These are phyloP conservation scores for Mythimna impura DNA, from an alignment of 2,888 invertebrate species.

Conservation along the genomic window DNA sequence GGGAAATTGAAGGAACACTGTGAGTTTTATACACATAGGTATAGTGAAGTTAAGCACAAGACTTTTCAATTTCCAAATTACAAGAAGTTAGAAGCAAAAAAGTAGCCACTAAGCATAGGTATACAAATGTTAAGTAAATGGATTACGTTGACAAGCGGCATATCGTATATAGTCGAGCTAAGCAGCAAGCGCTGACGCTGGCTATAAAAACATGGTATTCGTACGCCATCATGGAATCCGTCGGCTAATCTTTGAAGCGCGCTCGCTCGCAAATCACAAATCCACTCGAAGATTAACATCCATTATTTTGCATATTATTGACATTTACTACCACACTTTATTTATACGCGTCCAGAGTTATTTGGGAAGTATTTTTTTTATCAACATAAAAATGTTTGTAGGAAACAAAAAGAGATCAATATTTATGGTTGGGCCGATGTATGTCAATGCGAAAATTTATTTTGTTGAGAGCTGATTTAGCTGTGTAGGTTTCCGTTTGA, in stretches of 20 bases:
- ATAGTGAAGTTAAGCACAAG: neutral
- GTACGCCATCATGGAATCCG: constrained; percentile 71
- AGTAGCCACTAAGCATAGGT: constrained; percentile 9
- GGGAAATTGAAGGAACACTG: neutral
- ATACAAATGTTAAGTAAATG: constrained; percentile 52
- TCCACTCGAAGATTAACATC: constrained; percentile 85
- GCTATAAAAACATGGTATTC: constrained; percentile 63
- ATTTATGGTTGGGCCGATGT: constrained; percentile 87
- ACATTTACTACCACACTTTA: constrained; percentile 89
- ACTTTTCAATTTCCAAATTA: neutral
- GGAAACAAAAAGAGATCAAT: constrained; percentile 86
- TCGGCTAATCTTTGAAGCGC: constrained; percentile 86
- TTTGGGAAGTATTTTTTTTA: constrained; percentile 89
- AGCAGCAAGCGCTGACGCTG: constrained; percentile 43
- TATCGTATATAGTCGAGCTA: constrained; percentile 35
- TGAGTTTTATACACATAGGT: neutral
- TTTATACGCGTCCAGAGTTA: constrained; percentile 87
- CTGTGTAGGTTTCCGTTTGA: constrained; percentile 79
- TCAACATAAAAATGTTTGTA: constrained; percentile 88
- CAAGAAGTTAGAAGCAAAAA: constrained; percentile 6
- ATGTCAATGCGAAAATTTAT: constrained; percentile 89
- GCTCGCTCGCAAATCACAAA: constrained; percentile 87
- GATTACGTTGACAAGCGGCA: constrained; percentile 50
- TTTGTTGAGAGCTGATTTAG: constrained; percentile 84
- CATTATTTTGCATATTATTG: constrained; percentile 90